These are phyloP conservation scores for Strix aluco DNA, from an alignment of 2,113 vertebrate species.

Conservation along the genomic window DNA sequence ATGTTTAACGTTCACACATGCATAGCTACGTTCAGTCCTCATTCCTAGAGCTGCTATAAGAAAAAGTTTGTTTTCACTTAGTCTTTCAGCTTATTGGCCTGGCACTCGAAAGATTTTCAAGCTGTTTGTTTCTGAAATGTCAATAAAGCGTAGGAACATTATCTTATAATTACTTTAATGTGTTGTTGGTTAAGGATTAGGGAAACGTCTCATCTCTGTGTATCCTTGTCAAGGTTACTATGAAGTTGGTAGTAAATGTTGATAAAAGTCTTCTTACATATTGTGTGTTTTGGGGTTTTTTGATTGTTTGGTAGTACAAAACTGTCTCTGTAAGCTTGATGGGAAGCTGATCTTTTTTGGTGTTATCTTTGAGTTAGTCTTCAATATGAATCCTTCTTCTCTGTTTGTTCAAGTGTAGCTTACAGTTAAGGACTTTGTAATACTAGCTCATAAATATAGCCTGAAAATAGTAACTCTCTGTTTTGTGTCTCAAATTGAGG, in stretches of 20 bases:
- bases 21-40: background rate
- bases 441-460: background rate
- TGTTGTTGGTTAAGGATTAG: background rate
- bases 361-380: background rate
- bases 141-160: rapidly evolving
- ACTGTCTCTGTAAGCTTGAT: background rate
- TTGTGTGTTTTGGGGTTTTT: background rate
- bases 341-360: background rate
- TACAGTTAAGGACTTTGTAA: background rate
- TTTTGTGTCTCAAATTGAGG: background rate
- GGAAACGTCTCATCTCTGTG: background rate
- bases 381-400: background rate
- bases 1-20: rapidly evolving
- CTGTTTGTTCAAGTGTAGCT: background rate
- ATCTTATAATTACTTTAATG: background rate
- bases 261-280: rapidly evolving
- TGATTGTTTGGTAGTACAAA: background rate
- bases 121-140: background rate
- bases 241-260: background rate
- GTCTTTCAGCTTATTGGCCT: background rate
- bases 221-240: background rate
- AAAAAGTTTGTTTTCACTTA: background rate
- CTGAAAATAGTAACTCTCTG: background rate
- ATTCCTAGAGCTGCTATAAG: background rate
- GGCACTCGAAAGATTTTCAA: background rate